Evolutionary conservation across 1,140 invertebrate genomes (phyloP).

Genomic region (Homarus americanus): DNA sequence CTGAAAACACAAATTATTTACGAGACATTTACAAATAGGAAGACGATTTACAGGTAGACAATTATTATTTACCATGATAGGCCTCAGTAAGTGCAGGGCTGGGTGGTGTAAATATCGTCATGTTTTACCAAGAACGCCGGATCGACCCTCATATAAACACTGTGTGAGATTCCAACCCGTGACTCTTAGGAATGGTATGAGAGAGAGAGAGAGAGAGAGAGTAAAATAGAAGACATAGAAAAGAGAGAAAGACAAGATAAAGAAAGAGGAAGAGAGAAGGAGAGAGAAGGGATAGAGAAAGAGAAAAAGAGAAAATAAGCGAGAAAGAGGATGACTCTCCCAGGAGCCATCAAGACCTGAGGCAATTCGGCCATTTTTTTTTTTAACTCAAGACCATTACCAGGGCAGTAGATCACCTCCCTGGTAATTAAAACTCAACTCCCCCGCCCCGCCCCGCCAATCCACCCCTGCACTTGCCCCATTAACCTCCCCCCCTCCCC

Average conservation of each 20-base stretch:
- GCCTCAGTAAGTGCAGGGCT: too few species aligned
- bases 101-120: too few species aligned
- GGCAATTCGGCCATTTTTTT: not conserved
- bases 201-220: not conserved
- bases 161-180: too few species aligned
- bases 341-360: not conserved
- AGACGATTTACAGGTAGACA: too few species aligned
- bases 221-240: too few species aligned
- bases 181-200: not conserved
- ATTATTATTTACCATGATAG: too few species aligned
- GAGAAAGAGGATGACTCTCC: not conserved
- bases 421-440: not conserved
- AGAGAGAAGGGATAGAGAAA: not conserved
- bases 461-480: not conserved
- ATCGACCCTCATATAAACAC: too few species aligned
- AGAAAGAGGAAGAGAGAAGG: not conserved
- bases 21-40: too few species aligned
- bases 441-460: not conserved
- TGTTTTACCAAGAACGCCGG: too few species aligned
- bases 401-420: not conserved
- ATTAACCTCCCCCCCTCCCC: not conserved
- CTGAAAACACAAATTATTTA: too few species aligned
- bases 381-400: not conserved
- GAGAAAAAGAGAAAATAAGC: not conserved
- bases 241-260: not conserved